Conservation (phyloP, 2,113 vertebrate genomes). For the Malurus melanocephalus region DNA sequence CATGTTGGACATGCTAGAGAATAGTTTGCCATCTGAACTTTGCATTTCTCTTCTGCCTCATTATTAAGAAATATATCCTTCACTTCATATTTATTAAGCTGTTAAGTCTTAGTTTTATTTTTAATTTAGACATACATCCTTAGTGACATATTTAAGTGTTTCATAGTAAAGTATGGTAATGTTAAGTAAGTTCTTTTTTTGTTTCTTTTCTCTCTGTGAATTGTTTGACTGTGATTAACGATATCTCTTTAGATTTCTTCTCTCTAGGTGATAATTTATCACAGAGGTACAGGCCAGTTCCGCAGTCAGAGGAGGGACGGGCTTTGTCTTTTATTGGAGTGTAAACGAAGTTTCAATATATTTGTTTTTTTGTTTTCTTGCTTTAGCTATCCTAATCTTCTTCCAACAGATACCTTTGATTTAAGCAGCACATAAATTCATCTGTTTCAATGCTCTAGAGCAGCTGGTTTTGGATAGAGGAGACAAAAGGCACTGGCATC, state of each 20-base stretch:
- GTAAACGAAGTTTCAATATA: constrained; percentile 85
- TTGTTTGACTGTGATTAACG: constrained; percentile 97
- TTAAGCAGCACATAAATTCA: constrained; percentile 21
- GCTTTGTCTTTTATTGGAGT: constrained; percentile 79
- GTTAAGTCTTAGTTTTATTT: constrained; percentile 85
- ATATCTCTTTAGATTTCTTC: constrained; percentile 97
- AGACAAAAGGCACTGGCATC: constrained; percentile 16
- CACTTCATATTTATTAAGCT: constrained; percentile 78
- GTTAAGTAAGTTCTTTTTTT: constrained; percentile 92
- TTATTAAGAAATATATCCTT: constrained; percentile 74
- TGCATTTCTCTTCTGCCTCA: constrained; percentile 64
- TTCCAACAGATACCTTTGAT: constrained; percentile 29
- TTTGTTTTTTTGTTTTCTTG: constrained; percentile 60
- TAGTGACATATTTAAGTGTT: constrained; percentile 87
- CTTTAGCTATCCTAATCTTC: constrained; percentile 31
- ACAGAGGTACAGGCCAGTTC: constrained; percentile 98
- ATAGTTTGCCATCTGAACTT: constrained; percentile 98
- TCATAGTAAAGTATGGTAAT: constrained; percentile 88
- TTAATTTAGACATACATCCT: constrained; percentile 79
- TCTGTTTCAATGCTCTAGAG: constrained; percentile 10
- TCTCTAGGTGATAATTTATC: constrained; percentile 97
- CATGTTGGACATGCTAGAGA: constrained; percentile 78
- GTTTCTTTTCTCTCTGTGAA: constrained; percentile 86
- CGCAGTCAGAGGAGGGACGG: constrained; percentile 75
- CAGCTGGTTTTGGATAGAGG: constrained; percentile 18